Percentiles rank a stretch among this genome's conserved stretches.
phyloP scores from a whole-genome alignment of 2,113 vertebrate genomes.

The Leuciscus idus region DNA sequence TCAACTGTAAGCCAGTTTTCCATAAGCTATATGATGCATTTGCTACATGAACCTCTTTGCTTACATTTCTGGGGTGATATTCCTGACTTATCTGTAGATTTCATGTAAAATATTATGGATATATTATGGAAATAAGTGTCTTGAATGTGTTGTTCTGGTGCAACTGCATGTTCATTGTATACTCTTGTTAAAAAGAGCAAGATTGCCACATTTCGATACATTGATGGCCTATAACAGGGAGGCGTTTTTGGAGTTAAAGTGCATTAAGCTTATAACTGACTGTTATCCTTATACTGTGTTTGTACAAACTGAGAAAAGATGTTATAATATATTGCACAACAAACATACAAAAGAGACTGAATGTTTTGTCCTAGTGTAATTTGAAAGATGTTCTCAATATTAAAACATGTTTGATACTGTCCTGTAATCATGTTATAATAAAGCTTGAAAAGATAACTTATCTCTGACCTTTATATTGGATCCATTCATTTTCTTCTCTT shows the following conservation, averaged over 20 bases:
- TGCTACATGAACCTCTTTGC: constrained; percentile 64
- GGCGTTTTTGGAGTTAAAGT: constrained; percentile 13
- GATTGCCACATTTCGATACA: constrained; percentile 28
- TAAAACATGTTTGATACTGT: constrained; percentile 69
- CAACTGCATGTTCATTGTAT: constrained; percentile 67
- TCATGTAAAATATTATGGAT: constrained; percentile 34
- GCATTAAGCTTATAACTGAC: constrained; percentile 41
- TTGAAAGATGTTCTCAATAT: constrained; percentile 39
- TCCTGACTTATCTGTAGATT: constrained; percentile 25
- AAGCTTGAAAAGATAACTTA: constrained; percentile 54
- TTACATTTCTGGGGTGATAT: constrained; percentile 32
- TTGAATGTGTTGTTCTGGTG: constrained; percentile 53
- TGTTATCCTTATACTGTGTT: constrained; percentile 38
- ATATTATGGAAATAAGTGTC: constrained; percentile 25
- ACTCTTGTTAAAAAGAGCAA: constrained; percentile 45
- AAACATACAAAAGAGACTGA: constrained; percentile 27
- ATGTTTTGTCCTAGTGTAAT: constrained; percentile 47
- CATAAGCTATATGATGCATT: constrained; percentile 67
- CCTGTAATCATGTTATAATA: constrained; percentile 65
- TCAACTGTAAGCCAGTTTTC: constrained; percentile 70
- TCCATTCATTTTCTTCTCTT: not conserved
- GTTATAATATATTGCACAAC: constrained; percentile 47
- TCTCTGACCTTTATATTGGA: not conserved
- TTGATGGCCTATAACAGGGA: constrained; percentile 10
- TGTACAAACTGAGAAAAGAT: constrained; percentile 26